A percentile compares a stretch with the other conserved stretches of the same genome.
Evolutionary conservation across 2,113 vertebrate species (phyloP).

Genomic region (Anhinga anhinga): DNA sequence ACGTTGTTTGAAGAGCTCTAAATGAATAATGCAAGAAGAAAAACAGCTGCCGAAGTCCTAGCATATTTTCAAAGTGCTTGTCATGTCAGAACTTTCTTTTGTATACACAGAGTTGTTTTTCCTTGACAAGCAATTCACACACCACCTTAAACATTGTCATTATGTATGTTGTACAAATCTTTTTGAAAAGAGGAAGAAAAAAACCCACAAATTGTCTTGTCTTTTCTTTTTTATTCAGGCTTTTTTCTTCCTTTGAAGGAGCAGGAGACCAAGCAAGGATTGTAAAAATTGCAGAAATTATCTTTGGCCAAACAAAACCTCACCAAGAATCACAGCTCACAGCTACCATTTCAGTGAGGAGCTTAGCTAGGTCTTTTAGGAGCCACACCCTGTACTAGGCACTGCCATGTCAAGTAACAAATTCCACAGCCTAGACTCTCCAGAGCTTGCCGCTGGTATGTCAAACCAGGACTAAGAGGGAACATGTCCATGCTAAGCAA

Average conservation of each 20-base stretch:
- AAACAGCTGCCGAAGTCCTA: neutral
- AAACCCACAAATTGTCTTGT: fast-evolving
- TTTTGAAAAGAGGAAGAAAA: neutral
- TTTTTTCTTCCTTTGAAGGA: neutral
- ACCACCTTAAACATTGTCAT: neutral
- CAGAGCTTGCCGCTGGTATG: neutral
- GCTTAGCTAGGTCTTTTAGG: neutral
- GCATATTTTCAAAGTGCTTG: neutral
- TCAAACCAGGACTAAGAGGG: neutral
- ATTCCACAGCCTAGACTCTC: neutral
- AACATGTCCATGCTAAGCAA: neutral
- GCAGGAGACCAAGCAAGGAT: neutral
- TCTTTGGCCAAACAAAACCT: neutral
- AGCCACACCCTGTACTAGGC: neutral
- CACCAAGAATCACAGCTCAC: neutral
- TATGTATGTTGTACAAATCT: neutral
- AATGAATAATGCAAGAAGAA: neutral
- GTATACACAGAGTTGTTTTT: neutral
- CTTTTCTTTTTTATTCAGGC: neutral
- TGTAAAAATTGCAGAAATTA: neutral
- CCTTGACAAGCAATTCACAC: neutral
- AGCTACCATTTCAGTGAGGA: neutral
- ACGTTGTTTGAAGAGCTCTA: neutral
- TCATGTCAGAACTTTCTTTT: neutral
- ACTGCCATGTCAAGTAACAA: neutral